phyloP scores from a whole-genome alignment of 2,888 invertebrate species.

The Ormyrus labotus region DNA sequence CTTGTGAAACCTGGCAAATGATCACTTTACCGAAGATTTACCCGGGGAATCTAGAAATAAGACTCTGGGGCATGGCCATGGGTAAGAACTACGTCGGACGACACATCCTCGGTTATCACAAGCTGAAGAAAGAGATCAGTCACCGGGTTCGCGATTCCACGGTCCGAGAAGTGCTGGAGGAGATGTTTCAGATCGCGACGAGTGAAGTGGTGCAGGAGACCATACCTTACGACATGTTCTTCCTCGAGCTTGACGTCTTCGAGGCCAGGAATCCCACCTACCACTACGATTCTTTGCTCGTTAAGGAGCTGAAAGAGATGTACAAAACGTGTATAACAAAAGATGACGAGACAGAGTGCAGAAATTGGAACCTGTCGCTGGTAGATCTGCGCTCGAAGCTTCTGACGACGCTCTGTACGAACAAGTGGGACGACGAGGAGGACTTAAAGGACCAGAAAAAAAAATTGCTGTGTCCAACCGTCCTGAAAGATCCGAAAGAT shows the following conservation, averaged over 20 bases:
- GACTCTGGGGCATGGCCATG: conserved; percentile 12
- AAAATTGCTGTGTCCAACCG: no score
- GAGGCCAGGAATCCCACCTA: conserved; percentile 61
- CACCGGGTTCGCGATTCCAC: conserved; percentile 55
- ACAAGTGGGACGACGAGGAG: no score
- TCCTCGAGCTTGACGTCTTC: conserved; percentile 65
- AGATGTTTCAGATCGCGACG: conserved; percentile 53
- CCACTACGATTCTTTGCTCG: conserved; percentile 58
- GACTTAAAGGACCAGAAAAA: no score
- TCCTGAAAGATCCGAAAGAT: no score
- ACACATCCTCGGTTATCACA: no score
- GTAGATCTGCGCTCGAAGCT: conserved; percentile 61
- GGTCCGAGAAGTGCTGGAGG: conserved; percentile 61
- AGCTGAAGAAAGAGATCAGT: no score
- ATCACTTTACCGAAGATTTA: conserved; percentile 74
- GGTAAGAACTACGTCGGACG: not conserved
- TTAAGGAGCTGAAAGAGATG: conserved; percentile 60
- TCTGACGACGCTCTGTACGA: conserved; percentile 11
- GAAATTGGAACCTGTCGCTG: conserved; percentile 64
- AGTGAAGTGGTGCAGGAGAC: not conserved
- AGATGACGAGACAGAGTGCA: not conserved
- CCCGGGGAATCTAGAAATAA: conserved; percentile 15
- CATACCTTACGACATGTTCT: conserved; percentile 59
- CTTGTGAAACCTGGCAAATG: conserved; percentile 77
- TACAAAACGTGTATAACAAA: conserved; percentile 43